phyloP scores from a whole-genome alignment of 2,113 vertebrate species.

The Callipepla californica region DNA sequence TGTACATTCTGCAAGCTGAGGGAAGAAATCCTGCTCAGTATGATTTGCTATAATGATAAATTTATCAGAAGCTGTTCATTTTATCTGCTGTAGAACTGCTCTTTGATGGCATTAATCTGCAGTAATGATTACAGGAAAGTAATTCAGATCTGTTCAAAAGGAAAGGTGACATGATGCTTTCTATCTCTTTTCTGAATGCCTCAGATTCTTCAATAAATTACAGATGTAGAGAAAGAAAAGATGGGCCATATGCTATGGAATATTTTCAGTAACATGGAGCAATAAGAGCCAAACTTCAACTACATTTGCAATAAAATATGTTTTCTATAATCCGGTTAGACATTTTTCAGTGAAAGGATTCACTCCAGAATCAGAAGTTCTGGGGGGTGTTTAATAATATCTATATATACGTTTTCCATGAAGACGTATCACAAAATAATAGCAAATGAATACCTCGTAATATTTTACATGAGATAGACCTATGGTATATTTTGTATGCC shows the following conservation, averaged over 20 bases:
- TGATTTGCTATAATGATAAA: slow-evolving; percentile 71
- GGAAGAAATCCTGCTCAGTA: slow-evolving; percentile 41
- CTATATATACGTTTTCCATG: not conserved
- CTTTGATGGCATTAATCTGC: slow-evolving; percentile 74
- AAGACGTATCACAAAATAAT: not conserved
- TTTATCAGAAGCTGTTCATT: slow-evolving; percentile 72
- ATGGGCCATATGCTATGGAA: not conserved
- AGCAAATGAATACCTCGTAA: not conserved
- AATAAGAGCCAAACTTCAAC: not conserved
- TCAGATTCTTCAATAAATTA: slow-evolving; percentile 51
- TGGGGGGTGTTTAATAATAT: not conserved
- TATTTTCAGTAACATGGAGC: not conserved
- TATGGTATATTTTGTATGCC: not conserved
- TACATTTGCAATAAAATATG: not conserved
- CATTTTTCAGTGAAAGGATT: not conserved
- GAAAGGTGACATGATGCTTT: slow-evolving; percentile 38
- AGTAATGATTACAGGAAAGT: slow-evolving; percentile 72
- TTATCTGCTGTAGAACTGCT: slow-evolving; percentile 70
- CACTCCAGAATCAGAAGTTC: not conserved
- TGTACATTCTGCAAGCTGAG: slow-evolving; percentile 54
- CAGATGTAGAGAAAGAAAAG: slow-evolving; percentile 7
- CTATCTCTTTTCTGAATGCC: slow-evolving; percentile 37
- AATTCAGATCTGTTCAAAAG: slow-evolving; percentile 57
- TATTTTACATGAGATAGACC: not conserved
- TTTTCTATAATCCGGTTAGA: not conserved